phyloP scores from a whole-genome alignment of 2,797 vertebrate genomes.

The Pipistrellus pipistrellus region DNA sequence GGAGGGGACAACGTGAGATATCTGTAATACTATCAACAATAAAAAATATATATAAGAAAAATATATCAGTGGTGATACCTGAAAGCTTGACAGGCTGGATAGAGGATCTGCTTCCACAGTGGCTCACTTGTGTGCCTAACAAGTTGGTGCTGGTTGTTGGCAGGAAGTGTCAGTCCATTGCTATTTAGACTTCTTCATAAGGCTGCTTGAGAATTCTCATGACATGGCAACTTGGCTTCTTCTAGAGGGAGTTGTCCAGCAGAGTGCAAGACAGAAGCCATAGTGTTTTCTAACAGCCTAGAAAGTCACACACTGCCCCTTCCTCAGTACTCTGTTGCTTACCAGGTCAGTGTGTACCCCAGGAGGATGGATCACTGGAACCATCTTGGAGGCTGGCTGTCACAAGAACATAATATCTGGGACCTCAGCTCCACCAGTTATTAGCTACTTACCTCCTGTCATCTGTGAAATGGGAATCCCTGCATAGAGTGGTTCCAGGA shows the following conservation, averaged over 20 bases:
- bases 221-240: neutral
- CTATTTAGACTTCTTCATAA: neutral
- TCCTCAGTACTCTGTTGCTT: neutral
- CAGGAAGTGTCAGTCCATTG: neutral
- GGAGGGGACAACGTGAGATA: too few species aligned
- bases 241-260: neutral
- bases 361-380: neutral
- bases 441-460: neutral
- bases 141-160: neutral
- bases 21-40: too few species aligned
- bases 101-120: neutral
- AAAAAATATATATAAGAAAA: neutral
- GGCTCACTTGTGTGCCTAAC: neutral
- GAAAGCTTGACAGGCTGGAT: neutral
- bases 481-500: neutral
- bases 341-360: neutral
- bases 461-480: neutral
- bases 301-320: neutral
- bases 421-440: neutral
- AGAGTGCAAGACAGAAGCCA: neutral
- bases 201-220: neutral
- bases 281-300: neutral
- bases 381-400: neutral
- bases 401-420: neutral
- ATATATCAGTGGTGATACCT: accelerated